Evolutionary conservation across 53 echinoderm and acorn worm genomes (phyloP).

Genomic region (Holothuria leucospilota): DNA sequence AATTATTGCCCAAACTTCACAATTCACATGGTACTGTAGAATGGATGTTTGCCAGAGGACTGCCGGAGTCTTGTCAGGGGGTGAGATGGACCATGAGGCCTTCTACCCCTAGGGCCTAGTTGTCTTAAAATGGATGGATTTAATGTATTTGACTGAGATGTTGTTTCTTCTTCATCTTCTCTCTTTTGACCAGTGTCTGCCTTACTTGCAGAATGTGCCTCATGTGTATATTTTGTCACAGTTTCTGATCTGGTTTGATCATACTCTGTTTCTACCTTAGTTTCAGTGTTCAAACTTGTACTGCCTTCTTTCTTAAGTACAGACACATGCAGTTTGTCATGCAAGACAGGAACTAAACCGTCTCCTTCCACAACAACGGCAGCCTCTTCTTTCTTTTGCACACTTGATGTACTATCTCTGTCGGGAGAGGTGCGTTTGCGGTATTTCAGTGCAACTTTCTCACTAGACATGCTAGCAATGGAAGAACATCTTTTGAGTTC

Average conservation of each 20-base stretch:
- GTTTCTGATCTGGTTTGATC: slow-evolving; percentile 6
- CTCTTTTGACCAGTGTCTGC: background rate
- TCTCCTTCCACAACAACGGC: background rate
- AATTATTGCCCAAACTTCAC: too few relatives aligned
- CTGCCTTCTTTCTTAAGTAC: too few relatives aligned
- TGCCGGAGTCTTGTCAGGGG: slow-evolving; percentile 74
- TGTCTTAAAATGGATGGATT: too few relatives aligned
- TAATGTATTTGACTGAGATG: too few relatives aligned
- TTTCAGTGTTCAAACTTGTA: too few relatives aligned
- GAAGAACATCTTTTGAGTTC: slow-evolving; percentile 77
- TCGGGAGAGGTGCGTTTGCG: slow-evolving; percentile 15
- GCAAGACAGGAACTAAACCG: background rate
- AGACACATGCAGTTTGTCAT: background rate
- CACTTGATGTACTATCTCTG: background rate
- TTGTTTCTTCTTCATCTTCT: background rate
- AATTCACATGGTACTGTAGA: slow-evolving; percentile 65
- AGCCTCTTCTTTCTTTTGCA: background rate
- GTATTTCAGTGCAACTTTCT: slow-evolving; percentile 51
- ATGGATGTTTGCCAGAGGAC: slow-evolving; percentile 59
- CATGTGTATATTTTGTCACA: background rate
- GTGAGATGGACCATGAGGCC: slow-evolving; percentile 82
- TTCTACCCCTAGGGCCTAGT: background rate
- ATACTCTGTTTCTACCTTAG: background rate
- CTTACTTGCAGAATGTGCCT: background rate
- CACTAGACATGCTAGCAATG: slow-evolving; percentile 87